Evolutionary conservation across 2,113 vertebrate genomes (phyloP).

Genomic region (Euleptes europaea): DNA sequence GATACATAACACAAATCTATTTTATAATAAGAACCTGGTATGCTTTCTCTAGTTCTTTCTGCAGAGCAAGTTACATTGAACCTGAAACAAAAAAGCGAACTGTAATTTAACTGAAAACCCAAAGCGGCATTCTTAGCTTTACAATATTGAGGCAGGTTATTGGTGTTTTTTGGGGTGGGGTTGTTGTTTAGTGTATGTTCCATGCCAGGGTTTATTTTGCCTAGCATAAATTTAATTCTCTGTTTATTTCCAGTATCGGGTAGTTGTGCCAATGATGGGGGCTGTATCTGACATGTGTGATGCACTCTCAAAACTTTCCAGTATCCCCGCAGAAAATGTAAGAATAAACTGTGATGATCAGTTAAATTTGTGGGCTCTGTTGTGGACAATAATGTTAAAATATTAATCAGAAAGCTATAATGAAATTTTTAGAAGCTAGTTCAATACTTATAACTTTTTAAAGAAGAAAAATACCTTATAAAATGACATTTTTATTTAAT

Average conservation of each 20-base stretch:
- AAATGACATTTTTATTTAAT: background rate
- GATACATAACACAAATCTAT: background rate
- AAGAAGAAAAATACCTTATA: background rate
- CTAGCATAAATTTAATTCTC: background rate
- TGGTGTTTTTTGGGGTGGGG: background rate
- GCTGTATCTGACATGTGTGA: conserved; percentile 88
- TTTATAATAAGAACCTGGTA: background rate
- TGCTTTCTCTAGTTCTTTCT: background rate
- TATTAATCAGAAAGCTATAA: background rate
- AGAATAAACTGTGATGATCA: conserved; percentile 50
- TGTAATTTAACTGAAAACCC: background rate
- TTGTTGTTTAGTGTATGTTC: background rate
- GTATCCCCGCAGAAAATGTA: conserved; percentile 88
- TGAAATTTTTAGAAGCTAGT: background rate
- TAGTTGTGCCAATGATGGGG: conserved; percentile 92
- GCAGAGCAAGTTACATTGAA: background rate
- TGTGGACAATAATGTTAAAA: no score
- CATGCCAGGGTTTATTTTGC: conserved; percentile 8
- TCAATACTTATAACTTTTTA: background rate
- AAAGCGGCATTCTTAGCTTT: background rate
- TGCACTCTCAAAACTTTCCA: conserved; percentile 86
- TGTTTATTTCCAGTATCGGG: conserved; percentile 81
- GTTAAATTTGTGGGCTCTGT: no score
- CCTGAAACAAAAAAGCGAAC: background rate
- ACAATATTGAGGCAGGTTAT: background rate